Evolutionary conservation across 1,140 invertebrate genomes (phyloP).

Genomic region (Dendrolimus kikuchii): DNA sequence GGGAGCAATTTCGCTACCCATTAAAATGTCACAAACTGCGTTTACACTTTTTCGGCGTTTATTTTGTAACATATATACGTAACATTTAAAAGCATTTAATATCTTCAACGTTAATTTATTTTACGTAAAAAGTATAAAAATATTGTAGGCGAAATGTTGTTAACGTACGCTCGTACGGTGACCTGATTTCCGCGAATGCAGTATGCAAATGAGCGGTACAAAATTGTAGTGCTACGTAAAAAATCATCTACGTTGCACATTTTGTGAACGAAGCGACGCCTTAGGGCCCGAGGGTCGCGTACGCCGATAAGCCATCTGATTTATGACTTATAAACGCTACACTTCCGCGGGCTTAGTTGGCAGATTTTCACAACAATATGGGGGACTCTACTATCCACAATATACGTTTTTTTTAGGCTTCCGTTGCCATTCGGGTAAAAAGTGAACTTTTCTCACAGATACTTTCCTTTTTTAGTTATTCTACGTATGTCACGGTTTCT

Average conservation of each 20-base stretch:
- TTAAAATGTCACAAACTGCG: constrained; percentile 22
- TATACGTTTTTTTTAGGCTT: too few relatives aligned
- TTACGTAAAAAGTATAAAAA: too few relatives aligned
- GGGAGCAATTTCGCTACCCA: constrained; percentile 33
- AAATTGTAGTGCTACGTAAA: too few relatives aligned
- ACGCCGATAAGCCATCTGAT: constrained; percentile 51
- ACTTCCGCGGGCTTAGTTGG: constrained; percentile 41
- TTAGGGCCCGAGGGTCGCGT: constrained; percentile 26
- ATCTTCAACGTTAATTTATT: too few relatives aligned
- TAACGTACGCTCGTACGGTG: constrained; percentile 11
- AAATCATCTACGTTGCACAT: constrained; percentile 27
- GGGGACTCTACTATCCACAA: too few relatives aligned
- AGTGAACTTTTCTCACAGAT: too few relatives aligned
- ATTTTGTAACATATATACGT: not conserved
- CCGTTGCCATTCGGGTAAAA: too few relatives aligned
- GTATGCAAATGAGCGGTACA: too few relatives aligned
- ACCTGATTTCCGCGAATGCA: too few relatives aligned
- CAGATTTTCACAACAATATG: constrained; percentile 39
- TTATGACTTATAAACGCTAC: constrained; percentile 52
- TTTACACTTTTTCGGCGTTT: not conserved
- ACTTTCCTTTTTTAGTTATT: too few relatives aligned
- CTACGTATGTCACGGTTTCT: too few relatives aligned
- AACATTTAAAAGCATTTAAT: not conserved
- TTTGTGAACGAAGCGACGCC: constrained; percentile 25
- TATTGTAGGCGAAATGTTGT: too few relatives aligned